Evolutionary conservation across 2,888 invertebrate species (phyloP).

Genomic region (Alloplasta piceator): DNA sequence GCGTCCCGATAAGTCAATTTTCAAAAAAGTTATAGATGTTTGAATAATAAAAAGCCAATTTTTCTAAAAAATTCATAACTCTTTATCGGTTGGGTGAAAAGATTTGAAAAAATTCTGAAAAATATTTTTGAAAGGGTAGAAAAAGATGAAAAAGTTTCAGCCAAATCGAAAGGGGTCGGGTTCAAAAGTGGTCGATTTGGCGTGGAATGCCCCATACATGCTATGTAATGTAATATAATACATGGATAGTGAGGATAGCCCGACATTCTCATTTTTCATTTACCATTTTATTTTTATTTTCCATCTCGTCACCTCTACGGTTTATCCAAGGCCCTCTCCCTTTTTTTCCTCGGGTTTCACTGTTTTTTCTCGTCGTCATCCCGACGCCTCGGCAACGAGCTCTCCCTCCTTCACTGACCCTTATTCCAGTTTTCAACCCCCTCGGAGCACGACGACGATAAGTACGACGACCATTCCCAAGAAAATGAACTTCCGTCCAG

Average conservation of each 20-base stretch:
- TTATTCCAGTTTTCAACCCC: constrained; percentile 38
- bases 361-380: constrained; percentile 24
- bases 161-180: too few relatives aligned
- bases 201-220: too few relatives aligned
- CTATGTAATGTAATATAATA: too few relatives aligned
- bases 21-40: too few relatives aligned
- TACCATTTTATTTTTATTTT: constrained; percentile 35
- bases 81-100: too few relatives aligned
- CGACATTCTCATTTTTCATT: constrained; percentile 38
- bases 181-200: too few relatives aligned
- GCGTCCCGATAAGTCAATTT: too few relatives aligned
- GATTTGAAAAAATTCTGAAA: too few relatives aligned
- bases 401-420: constrained; percentile 19
- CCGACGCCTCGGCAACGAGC: not conserved
- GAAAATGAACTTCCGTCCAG: constrained; percentile 69
- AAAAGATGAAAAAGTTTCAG: too few relatives aligned
- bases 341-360: constrained; percentile 39
- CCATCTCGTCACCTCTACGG: constrained; percentile 31
- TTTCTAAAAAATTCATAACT: too few relatives aligned
- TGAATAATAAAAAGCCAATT: too few relatives aligned
- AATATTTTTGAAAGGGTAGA: too few relatives aligned
- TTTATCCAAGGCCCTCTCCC: not conserved
- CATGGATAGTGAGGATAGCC: constrained; percentile 1
- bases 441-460: constrained; percentile 57
- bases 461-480: constrained; percentile 65